Percentiles rank a stretch among this genome's conserved stretches.
These are phyloP conservation scores for Gobio occitaniae DNA, from an alignment of 2,797 vertebrate genomes.

Conservation along the genomic window DNA sequence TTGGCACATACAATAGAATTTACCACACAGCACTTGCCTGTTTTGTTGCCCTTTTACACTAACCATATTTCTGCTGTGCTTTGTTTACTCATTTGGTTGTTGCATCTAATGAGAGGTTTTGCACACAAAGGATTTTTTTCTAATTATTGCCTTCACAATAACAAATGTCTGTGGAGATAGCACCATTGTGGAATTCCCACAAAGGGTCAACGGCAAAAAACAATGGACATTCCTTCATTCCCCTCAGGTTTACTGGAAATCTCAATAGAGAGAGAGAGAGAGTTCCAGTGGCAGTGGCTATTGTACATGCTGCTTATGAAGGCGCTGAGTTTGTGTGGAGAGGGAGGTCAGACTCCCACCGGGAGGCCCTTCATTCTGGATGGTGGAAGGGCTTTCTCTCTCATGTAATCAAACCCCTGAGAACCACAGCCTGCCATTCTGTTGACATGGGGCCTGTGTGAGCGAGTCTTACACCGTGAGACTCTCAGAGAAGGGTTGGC, in stretches of 20 bases:
- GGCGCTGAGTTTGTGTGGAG: constrained; percentile 48
- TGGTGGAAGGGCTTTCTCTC: constrained; percentile 66
- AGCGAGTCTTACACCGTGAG: constrained; percentile 28
- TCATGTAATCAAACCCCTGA: constrained; percentile 78
- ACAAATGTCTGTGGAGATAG: constrained; percentile 56
- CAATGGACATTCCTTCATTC: constrained; percentile 81
- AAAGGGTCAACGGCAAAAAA: constrained; percentile 76
- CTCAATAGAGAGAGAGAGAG: constrained; percentile 57
- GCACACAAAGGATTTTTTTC: constrained; percentile 69
- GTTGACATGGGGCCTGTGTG: constrained; percentile 40
- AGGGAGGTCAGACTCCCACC: constrained; percentile 48
- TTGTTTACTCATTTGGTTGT: constrained; percentile 72
- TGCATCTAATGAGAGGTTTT: constrained; percentile 74
- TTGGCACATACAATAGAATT: background rate
- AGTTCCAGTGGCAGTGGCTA: constrained; percentile 77
- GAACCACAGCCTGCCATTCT: constrained; percentile 63
- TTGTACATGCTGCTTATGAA: constrained; percentile 73
- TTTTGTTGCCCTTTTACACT: background rate
- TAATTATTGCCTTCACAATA: constrained; percentile 75
- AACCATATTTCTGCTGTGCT: constrained; percentile 6
- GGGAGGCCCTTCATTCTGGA: constrained; percentile 63
- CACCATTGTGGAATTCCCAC: constrained; percentile 79
- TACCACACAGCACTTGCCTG: background rate
- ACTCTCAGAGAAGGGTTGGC: constrained; percentile 8
- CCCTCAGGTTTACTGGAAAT: constrained; percentile 73